Evolutionary conservation across 2,113 vertebrate species (phyloP).

Genomic region (Cyrtonyx montezumae): DNA sequence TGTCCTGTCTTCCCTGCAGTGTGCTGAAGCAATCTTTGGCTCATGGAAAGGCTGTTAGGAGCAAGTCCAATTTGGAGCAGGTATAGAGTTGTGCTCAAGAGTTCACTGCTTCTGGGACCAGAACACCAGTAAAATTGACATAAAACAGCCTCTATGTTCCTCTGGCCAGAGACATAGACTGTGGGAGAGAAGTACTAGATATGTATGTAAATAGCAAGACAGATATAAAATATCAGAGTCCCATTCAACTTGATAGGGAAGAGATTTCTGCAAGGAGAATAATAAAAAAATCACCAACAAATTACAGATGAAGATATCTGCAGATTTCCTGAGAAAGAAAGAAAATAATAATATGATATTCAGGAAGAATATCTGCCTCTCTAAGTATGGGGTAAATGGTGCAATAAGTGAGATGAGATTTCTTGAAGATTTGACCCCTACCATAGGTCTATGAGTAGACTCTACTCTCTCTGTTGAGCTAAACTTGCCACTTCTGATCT

Average conservation of each 20-base stretch:
- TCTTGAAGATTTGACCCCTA: not conserved
- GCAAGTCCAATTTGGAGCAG: not conserved
- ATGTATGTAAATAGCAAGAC: not conserved
- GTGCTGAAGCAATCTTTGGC: not conserved
- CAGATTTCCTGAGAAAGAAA: not conserved
- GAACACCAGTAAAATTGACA: not conserved
- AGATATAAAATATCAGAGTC: not conserved
- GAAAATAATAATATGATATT: not conserved
- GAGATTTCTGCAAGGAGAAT: not conserved
- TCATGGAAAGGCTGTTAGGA: not conserved
- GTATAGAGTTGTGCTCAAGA: not conserved
- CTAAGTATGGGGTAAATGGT: not conserved
- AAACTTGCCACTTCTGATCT: not conserved
- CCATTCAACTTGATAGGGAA: fast-evolving
- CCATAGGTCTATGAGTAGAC: not conserved
- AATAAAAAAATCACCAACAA: not conserved
- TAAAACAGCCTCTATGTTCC: not conserved
- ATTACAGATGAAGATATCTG: not conserved
- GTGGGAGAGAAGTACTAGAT: not conserved
- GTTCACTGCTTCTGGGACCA: not conserved
- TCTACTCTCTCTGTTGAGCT: not conserved
- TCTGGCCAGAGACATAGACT: not conserved
- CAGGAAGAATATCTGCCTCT: not conserved
- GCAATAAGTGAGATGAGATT: not conserved
- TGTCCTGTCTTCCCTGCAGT: not conserved